Conservation (phyloP, 2,888 invertebrate species). For the Drosophila nr. perissopoda region DNA sequence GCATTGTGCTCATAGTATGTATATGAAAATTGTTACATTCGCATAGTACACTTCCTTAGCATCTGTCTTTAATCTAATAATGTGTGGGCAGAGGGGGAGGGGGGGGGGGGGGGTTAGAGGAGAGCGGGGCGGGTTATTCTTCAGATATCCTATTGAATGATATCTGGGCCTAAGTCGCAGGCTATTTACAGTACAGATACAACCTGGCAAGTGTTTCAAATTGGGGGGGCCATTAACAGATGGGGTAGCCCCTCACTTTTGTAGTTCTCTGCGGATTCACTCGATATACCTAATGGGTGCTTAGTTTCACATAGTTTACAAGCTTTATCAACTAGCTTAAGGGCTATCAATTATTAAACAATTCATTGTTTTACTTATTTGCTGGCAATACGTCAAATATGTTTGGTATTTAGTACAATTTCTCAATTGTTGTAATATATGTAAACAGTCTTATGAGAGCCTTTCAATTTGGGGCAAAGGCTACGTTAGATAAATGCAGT, state of each 20-base stretch:
- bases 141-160: conserved; percentile 4
- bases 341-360: conserved; percentile 34
- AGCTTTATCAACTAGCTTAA: conserved; percentile 51
- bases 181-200: conserved; percentile 75
- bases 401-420: conserved; percentile 30
- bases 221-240: conserved; percentile 46
- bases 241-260: conserved; percentile 39
- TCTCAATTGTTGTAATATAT: conserved; percentile 28
- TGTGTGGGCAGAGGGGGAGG: background rate
- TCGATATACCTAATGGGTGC: conserved; percentile 79
- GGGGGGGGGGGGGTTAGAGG: too few relatives aligned
- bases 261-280: conserved; percentile 53
- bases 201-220: conserved; percentile 77
- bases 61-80: conserved; percentile 2
- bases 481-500: conserved; percentile 69
- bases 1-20: conserved; percentile 79
- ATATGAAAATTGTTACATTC: conserved; percentile 64
- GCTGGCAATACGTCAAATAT: conserved; percentile 58
- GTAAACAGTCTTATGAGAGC: conserved; percentile 79
- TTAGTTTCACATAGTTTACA: conserved; percentile 64
- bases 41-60: conserved; percentile 44
- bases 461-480: conserved; percentile 50
- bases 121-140: background rate
- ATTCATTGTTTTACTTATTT: conserved; percentile 44
- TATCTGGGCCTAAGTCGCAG: conserved; percentile 29